Evolutionary conservation across 2,797 vertebrate species (phyloP).

Genomic region (Denticeps clupeoides): DNA sequence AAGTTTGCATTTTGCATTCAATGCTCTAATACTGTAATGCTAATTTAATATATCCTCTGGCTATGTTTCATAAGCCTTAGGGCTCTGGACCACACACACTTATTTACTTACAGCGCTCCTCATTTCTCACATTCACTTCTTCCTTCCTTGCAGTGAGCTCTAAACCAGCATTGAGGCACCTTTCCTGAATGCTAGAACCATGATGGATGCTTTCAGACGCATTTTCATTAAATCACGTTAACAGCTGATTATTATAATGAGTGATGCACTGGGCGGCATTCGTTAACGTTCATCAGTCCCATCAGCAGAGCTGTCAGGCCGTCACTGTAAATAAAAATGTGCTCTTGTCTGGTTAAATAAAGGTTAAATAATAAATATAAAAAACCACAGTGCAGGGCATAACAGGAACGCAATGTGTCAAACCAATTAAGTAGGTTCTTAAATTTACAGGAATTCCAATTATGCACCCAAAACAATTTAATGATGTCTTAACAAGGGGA

Average conservation of each 20-base stretch:
- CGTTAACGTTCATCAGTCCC: constrained; percentile 35
- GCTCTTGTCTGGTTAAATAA: no score
- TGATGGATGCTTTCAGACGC: no score
- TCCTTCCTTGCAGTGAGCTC: not conserved
- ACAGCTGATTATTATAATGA: no score
- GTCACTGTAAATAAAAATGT: no score
- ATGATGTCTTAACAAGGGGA: constrained; percentile 50
- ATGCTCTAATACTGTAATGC: constrained; percentile 5
- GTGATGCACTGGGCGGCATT: no score
- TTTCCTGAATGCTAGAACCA: no score
- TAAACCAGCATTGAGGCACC: not conserved
- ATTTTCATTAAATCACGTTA: no score
- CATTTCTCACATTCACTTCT: not conserved
- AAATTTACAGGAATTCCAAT: constrained; percentile 55
- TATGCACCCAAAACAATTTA: constrained; percentile 46
- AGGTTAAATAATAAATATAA: no score
- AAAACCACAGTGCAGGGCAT: constrained; percentile 35
- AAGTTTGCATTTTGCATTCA: no score
- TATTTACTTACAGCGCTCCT: not conserved
- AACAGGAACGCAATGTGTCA: constrained; percentile 20
- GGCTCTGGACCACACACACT: not conserved
- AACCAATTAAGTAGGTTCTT: constrained; percentile 45
- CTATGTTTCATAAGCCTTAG: constrained; percentile 3
- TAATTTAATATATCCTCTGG: constrained; percentile 7
- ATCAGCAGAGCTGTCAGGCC: no score